Percentiles rank a stretch among this genome's conserved stretches.
These are phyloP conservation scores for Mythimna ferrago DNA, from an alignment of 2,888 invertebrate genomes.

Conservation along the genomic window DNA sequence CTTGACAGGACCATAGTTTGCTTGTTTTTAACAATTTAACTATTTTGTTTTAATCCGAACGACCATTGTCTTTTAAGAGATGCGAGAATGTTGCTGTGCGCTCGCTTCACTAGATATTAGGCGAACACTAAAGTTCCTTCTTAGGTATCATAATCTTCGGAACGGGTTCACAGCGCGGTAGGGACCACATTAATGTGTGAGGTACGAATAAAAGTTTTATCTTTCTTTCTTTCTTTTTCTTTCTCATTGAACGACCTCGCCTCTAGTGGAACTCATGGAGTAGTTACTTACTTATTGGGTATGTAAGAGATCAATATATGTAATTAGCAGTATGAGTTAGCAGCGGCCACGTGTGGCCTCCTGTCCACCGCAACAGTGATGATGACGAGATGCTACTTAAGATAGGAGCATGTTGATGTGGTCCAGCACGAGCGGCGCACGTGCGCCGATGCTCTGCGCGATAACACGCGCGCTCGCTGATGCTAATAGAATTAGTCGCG, in stretches of 20 bases:
- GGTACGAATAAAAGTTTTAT: too few species aligned
- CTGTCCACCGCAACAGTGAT: not conserved
- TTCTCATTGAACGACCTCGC: not conserved
- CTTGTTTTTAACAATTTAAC: not conserved
- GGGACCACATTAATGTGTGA: not conserved
- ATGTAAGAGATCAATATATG: not conserved
- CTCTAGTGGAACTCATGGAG: not conserved
- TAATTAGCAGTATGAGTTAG: not conserved
- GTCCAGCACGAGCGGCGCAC: slow-evolving; percentile 42
- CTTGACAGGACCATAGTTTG: slow-evolving; percentile 13
- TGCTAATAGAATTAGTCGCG: slow-evolving; percentile 65
- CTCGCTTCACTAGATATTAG: not conserved
- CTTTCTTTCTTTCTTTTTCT: not conserved
- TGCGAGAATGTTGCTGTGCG: not conserved
- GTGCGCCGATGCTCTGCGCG: slow-evolving; percentile 55
- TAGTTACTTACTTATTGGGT: not conserved
- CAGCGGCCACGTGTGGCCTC: slow-evolving; percentile 13
- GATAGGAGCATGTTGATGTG: slow-evolving; percentile 43
- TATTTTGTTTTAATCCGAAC: not conserved
- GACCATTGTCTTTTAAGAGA: not conserved
- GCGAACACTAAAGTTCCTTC: too few species aligned
- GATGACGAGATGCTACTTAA: slow-evolving; percentile 41
- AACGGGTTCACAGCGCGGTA: not conserved
- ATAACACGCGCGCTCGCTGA: slow-evolving; percentile 42
- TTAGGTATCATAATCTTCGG: not conserved